These are phyloP conservation scores for Pantala flavescens DNA, from an alignment of 1,140 invertebrate genomes.

Conservation along the genomic window DNA sequence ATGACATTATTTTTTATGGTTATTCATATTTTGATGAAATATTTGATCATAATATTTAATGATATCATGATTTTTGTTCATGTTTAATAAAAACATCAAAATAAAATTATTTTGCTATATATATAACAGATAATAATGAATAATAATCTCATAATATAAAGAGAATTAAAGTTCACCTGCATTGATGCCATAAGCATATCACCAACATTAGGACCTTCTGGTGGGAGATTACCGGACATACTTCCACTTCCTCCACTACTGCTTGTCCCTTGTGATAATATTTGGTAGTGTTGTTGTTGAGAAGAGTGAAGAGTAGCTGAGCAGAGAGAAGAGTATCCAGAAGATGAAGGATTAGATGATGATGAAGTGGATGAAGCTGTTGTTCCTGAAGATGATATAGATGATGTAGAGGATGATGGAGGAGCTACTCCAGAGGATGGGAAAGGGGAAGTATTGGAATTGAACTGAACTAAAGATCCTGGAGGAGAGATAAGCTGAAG, in stretches of 20 bases:
- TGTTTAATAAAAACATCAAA: too few relatives aligned
- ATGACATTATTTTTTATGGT: too few relatives aligned
- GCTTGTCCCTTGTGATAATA: neutral
- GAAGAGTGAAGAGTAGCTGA: slow-evolving; percentile 29
- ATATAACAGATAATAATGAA: too few relatives aligned
- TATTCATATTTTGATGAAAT: too few relatives aligned
- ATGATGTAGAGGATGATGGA: neutral
- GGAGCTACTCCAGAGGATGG: neutral
- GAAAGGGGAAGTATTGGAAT: slow-evolving; percentile 19
- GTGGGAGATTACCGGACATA: slow-evolving; percentile 25
- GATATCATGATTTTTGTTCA: too few relatives aligned
- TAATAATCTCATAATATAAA: too few relatives aligned
- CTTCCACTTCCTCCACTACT: neutral
- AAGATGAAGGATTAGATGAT: neutral
- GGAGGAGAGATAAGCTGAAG: slow-evolving; percentile 14
- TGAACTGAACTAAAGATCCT: slow-evolving; percentile 25
- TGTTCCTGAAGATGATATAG: neutral
- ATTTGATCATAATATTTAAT: too few relatives aligned
- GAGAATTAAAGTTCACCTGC: too few relatives aligned
- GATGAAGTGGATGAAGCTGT: neutral
- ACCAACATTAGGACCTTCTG: slow-evolving; percentile 62
- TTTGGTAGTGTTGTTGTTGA: neutral
- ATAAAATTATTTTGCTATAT: too few relatives aligned
- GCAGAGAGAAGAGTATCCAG: neutral
- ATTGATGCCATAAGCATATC: slow-evolving; percentile 75